Base-by-base conservation (phyloP, 2,888 invertebrate species). In the Herminia tarsipennalis region DNA sequence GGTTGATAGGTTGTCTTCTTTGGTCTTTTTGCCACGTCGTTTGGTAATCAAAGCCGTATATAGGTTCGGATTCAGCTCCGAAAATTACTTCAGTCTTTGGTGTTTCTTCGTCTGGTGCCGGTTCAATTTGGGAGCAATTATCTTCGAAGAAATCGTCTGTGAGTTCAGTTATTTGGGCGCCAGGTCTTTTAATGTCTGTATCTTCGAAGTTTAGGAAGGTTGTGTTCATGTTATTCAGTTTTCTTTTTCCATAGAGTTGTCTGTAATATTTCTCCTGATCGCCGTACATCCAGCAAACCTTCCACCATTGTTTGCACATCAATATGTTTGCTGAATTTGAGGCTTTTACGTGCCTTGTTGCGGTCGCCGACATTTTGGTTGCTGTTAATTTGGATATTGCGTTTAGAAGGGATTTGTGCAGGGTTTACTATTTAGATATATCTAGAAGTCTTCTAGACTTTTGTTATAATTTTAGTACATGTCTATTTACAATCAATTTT, bases 221-320 rank as follows among this genome's bases (percentile, higher is more conserved):
- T 4, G 73, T 73, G 54, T 83, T 83, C 28, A 91, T 84, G 37
- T 78, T 82, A 37, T 81, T 82, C 1, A 74, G 61, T 84, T 93
- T 92, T 63, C 93, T 82, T 66, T 90, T 93, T 9, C 95, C 96
- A 81, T 96, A 96, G 51, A 96, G 91, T 76, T 96, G 96, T 70
- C 96, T 91, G 91, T 96, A 96, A 89, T 96, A 95, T 76, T 96
- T 96, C 76, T 96, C 95, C 75, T 96, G 95, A 83, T 96, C 96
- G 35, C 96, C 96, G 77, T 96, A 95, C 93, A 96, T 94, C 94
- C 96, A 96, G 76, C 96, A 96, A 51, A 96, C 96, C 84, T 95
- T 95, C 96, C 96, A 96, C 96, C 96, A 96, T 92, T 96, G 95
- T 82, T 95, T 95, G 90, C 96, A 95, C 94, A 95, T 95, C 56